Base-by-base conservation (phyloP, 2,113 vertebrate genomes). In the Chloropsis hardwickii region DNA sequence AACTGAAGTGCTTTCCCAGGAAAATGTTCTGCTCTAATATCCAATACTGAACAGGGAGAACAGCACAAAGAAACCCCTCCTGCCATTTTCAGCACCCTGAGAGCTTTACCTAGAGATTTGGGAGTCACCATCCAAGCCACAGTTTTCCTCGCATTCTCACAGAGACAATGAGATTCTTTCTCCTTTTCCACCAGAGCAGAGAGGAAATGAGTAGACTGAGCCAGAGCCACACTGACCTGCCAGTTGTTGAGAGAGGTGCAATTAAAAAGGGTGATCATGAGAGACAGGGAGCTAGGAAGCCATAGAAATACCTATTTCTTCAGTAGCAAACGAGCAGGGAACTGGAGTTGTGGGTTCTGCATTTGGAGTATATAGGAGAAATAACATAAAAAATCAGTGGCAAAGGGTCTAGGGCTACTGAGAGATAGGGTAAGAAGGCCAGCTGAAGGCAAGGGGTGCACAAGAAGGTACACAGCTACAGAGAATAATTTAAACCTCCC, bases 91-190 rank as follows among this genome's bases (percentile, higher is more conserved):
- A 93, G 40, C 44, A 88, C 13, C 5, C 24, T 66, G 33, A 72
- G 70, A 66, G 12, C 4, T 92, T 97, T 90, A 98, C 98, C 98
- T 96, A 98, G 80, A 73, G 95, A 95, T 82, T 78, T 97, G 4
- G 97, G 97, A 14, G 94, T 98, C 67, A 98, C 88, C 11, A 77
- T 77, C 98, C 98, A 98, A 81, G 97, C 95, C 78, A 98, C 45
- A 0, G 97, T 98, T 87, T 97, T 96, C 47, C 96, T 97, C 37
- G 51, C 58, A 0, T 97, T 94, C n/a, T 62, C 91, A 64, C 98
- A 98, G 47, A 98, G 50, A 77, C 98, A 98, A 31, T 97, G 23
- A 84, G 95, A 96, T 31, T 77, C 86, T 71, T 95, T 69, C 12
- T 92, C 72, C 51, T 96, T 90, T 71, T 90, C 66, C 65, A 78